Conservation (phyloP, 1,140 invertebrate genomes). For the Oscheius sp. region DNA sequence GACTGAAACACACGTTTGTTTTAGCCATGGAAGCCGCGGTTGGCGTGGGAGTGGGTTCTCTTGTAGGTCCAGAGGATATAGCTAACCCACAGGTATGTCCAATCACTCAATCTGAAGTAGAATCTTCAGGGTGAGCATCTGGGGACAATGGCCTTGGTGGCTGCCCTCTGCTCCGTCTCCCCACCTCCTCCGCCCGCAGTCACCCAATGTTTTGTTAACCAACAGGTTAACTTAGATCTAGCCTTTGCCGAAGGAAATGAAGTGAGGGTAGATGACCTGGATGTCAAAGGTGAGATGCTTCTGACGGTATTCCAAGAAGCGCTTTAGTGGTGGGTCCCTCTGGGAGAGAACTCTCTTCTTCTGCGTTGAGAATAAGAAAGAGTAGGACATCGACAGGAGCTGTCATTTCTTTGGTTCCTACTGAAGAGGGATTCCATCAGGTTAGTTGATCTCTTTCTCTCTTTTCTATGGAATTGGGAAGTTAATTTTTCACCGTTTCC, state of each 20-base stretch:
- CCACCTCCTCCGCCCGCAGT: slow-evolving; percentile 60
- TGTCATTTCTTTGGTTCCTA: slow-evolving; percentile 79
- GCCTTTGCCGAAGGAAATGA: slow-evolving; percentile 70
- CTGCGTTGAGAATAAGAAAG: slow-evolving; percentile 36
- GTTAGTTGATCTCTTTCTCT: slow-evolving; percentile 62
- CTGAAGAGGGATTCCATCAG: slow-evolving; percentile 88
- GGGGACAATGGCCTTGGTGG: slow-evolving; percentile 48
- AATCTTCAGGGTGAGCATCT: not conserved
- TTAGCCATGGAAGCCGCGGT: slow-evolving; percentile 62
- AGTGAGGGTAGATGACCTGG: slow-evolving; percentile 72
- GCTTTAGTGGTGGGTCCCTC: slow-evolving; percentile 75
- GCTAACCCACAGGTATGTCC: slow-evolving; percentile 72
- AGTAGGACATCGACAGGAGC: slow-evolving; percentile 67
- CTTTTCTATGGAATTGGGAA: not conserved
- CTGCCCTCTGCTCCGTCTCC: slow-evolving; percentile 41
- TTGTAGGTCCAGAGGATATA: slow-evolving; percentile 77
- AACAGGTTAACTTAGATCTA: slow-evolving; percentile 61
- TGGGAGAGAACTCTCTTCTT: slow-evolving; percentile 51
- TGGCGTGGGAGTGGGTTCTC: slow-evolving; percentile 50
- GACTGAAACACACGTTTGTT: slow-evolving; percentile 25
- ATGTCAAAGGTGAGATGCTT: slow-evolving; percentile 65
- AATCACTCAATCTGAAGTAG: not conserved
- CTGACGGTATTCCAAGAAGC: no score
- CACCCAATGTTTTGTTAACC: slow-evolving; percentile 41
- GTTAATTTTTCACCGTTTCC: not conserved